Base-by-base conservation (phyloP, 2,888 invertebrate genomes). In the Deilephila porcellus region DNA sequence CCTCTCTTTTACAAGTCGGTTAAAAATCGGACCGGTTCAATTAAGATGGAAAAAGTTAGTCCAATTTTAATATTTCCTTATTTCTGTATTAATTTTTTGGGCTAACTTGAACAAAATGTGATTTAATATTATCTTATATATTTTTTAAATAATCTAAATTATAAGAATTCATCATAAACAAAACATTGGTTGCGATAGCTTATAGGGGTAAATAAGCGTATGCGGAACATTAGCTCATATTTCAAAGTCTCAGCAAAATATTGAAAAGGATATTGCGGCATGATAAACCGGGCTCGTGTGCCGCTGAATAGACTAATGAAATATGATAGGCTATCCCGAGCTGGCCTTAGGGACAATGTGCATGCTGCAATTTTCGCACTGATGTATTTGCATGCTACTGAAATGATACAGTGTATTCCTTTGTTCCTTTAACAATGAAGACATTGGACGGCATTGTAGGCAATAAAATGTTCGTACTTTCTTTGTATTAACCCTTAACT, bases 351-450 rank as follows among this genome's bases (percentile, higher is more conserved):
- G 67, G 67, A 67, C 45, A 67, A 67, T 67, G 67, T 67, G n/a
- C 25, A 67, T 25, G 67, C 45, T 17, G 67, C 45, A 52, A 17
- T 52, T 52, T 52, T 67, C 17, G 25, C 52, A 52, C 56, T 56
- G 56, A 52, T 52, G 67, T 67, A 52, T 67, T 67, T 17, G 52
- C 67, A 67, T 67, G 34, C 74, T 19, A 64, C 62, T 71, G 60
- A 8, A 59, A 60, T n/a, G 71, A 32, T 59, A 71, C 19, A 56
- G 71, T 32, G n/a, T n/a, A 71, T 8, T 71, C 67, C 67, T 67
- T 67, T 67, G 67, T 67, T 67, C 14, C 25, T 67, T 52, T 67
- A 67, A 71, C 71, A 59, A 71, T 59, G 71, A 71, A 71, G 60
- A 67, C 17, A 25, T 67, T 67, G 20, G 52, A 37, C 20, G 71